Base-by-base conservation (phyloP, 2,113 vertebrate genomes). In the Microtus montanus region DNA sequence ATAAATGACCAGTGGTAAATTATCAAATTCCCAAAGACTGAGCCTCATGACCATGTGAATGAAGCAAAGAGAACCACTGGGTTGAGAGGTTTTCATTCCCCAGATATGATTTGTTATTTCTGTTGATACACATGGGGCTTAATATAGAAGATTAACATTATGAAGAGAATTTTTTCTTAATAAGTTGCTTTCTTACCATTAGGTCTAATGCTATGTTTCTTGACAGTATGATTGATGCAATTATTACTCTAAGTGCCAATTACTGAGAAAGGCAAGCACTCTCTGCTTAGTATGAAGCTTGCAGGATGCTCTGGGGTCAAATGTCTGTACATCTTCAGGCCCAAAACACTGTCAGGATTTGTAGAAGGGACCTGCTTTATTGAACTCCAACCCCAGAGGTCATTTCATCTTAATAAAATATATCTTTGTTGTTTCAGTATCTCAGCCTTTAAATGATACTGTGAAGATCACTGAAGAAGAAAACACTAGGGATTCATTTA, bases 141-240 rank as follows among this genome's bases (percentile, higher is more conserved):
- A 89, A 83, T 83, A 88, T 47, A 85, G 71, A 95, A 94, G 47
- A 96, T 86, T 92, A 90, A 90, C 54, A 90, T 94, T 80, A 93
- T 91, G 95, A 96, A 90, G 12, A 78, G 47, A 79, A 83, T 61
- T 79, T 89, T 95, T 92, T 89, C 83, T 85, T 95, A 96, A 95
- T 91, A 94, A 92, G 63, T 95, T 96, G 52, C 84, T 95, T 94
- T 95, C 52, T 85, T 63, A 68, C 52, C 74, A 89, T 87, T 94
- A 94, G 71, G 28, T 71, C 47, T 94, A 91, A 95, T 93, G 77
- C 52, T 96, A 2, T 87, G 80, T 93, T 95, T 94, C 89, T 94
- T 95, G 89, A 96, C 71, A 96, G 52, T 52, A 79, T 90, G 90
- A 96, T 80, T 96, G 90, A 96, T 97, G 71, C 66, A 96, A 96